Conservation (phyloP, 2,797 vertebrate genomes). For the Poecilia velifera region DNA sequence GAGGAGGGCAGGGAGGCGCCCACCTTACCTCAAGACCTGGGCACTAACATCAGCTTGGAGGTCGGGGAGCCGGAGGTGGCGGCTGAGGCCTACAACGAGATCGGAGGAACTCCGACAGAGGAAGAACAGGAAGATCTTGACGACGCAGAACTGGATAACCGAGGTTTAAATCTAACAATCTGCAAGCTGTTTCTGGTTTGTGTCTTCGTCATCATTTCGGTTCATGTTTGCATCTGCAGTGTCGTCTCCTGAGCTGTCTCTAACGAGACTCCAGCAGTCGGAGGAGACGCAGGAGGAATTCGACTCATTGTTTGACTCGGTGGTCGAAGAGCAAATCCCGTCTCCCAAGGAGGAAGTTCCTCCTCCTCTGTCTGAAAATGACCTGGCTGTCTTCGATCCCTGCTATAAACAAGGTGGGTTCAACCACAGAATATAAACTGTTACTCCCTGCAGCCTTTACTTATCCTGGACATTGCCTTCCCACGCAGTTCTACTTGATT, state of each 20-base stretch:
- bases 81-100: conserved; percentile 78
- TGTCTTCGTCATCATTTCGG: not conserved
- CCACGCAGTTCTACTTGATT: not conserved
- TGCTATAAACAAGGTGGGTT: conserved; percentile 84
- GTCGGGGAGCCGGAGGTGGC: conserved; percentile 78
- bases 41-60: conserved; percentile 55
- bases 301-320: conserved; percentile 80
- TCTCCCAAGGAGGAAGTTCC: conserved; percentile 59
- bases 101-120: conserved; percentile 63
- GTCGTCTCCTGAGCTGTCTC: conserved; percentile 38
- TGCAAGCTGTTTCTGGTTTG: not conserved
- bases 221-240: conserved; percentile 41
- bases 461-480: not conserved
- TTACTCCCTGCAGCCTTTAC: not conserved
- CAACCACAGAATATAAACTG: not conserved
- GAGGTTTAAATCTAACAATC: conserved; percentile 31
- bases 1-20: conserved; percentile 79
- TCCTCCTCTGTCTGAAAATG: conserved; percentile 82
- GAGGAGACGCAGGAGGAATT: conserved; percentile 79
- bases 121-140: conserved; percentile 51
- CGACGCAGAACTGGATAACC: conserved; percentile 58
- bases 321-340: conserved; percentile 57
- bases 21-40: conserved; percentile 72
- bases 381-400: conserved; percentile 91
- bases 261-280: conserved; percentile 43